Percentiles rank a stretch among this genome's conserved stretches.
These are phyloP conservation scores for Thunnus maccoyii DNA, from an alignment of 2,113 vertebrate species.

Conservation along the genomic window DNA sequence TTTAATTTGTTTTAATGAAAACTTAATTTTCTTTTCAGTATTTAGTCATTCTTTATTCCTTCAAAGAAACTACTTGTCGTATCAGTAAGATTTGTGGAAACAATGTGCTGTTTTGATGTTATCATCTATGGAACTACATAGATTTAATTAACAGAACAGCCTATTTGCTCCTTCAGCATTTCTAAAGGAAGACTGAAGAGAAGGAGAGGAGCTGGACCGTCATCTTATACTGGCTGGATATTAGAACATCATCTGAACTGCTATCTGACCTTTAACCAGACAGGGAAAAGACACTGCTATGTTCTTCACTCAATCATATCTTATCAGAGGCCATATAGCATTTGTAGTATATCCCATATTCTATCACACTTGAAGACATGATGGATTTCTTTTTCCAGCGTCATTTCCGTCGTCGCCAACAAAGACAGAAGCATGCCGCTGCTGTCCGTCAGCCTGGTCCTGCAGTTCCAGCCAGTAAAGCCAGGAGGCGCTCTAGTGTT, in stretches of 20 bases:
- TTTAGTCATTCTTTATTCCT: not conserved
- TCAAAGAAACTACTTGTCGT: not conserved
- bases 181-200: slow-evolving; percentile 11
- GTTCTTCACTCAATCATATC: not conserved
- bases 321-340: not conserved
- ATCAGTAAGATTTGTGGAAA: not conserved
- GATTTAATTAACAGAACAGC: slow-evolving; percentile 34
- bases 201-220: slow-evolving; percentile 11
- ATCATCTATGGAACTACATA: not conserved
- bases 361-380: slow-evolving; percentile 11
- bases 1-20: not conserved
- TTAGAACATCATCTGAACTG: not conserved
- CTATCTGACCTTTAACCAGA: not conserved
- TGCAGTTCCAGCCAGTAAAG: slow-evolving; percentile 88
- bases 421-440: slow-evolving; percentile 37
- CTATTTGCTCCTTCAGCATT: slow-evolving; percentile 46
- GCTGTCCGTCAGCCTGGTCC: slow-evolving; percentile 55
- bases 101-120: slow-evolving; percentile 14
- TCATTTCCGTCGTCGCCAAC: slow-evolving; percentile 85
- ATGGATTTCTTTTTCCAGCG: slow-evolving; percentile 93
- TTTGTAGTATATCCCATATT: not conserved
- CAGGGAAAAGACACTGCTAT: too few species aligned
- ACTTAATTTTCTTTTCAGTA: not conserved
- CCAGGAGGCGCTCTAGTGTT: slow-evolving; percentile 86
- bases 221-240: not conserved